Conservation (phyloP, 2,797 vertebrate species). For the Enteromius afrohamiltoni region DNA sequence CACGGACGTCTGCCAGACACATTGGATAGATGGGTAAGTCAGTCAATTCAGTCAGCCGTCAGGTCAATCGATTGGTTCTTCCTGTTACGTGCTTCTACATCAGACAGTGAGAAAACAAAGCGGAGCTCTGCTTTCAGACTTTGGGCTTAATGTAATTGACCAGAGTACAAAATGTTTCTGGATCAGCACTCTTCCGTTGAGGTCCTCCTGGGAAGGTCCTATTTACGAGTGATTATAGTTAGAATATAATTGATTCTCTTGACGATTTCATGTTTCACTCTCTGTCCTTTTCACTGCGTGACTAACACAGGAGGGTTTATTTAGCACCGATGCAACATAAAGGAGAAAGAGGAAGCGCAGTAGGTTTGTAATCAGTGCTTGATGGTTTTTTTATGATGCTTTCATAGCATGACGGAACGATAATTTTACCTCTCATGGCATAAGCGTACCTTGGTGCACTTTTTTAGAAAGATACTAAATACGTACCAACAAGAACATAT, state of each 20-base stretch:
- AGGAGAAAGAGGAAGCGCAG: background rate
- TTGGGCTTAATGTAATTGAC: slow-evolving; percentile 13
- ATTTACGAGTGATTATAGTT: background rate
- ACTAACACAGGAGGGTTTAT: background rate
- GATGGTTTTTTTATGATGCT: background rate
- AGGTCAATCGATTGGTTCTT: background rate
- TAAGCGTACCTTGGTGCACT: no score
- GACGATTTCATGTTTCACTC: background rate
- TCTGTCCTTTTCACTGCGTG: background rate
- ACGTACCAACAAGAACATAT: no score
- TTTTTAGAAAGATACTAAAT: no score
- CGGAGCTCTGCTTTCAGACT: slow-evolving; percentile 10
- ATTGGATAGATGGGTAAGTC: background rate
- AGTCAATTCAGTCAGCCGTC: slow-evolving; percentile 29
- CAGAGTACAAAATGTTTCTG: background rate
- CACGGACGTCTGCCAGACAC: background rate
- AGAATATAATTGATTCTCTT: slow-evolving; percentile 12
- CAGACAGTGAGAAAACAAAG: slow-evolving; percentile 3
- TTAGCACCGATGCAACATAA: background rate
- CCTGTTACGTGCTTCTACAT: background rate
- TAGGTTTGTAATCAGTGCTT: background rate
- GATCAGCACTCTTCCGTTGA: slow-evolving; percentile 4
- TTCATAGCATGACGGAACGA: background rate
- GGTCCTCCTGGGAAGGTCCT: background rate
- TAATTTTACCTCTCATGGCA: background rate